Percentiles rank a stretch among this genome's conserved stretches.
These are phyloP conservation scores for Megalops atlanticus DNA, from an alignment of 2,113 vertebrate genomes.

Conservation along the genomic window DNA sequence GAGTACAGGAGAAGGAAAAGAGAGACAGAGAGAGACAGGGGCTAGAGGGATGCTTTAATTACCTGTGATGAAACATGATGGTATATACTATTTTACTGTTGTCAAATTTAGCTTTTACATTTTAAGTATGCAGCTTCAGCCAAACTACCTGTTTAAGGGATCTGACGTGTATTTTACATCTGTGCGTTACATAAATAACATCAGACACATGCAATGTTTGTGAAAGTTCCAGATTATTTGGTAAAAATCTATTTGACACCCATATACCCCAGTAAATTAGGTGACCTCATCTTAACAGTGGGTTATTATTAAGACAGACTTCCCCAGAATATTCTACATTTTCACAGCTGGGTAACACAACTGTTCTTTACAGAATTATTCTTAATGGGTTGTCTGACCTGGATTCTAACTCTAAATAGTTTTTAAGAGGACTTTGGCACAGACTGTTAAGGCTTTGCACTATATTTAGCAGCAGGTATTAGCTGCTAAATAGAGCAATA, in stretches of 20 bases:
- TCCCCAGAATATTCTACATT: neutral
- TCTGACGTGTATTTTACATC: no score
- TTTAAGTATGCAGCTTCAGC: no score
- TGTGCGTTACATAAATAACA: no score
- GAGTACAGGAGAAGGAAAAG: neutral
- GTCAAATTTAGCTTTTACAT: no score
- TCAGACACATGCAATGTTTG: no score
- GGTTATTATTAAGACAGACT: neutral
- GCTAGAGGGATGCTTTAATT: no score
- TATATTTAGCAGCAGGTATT: constrained; percentile 5
- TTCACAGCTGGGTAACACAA: neutral
- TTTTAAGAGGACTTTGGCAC: neutral
- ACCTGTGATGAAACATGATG: no score
- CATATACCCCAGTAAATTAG: neutral
- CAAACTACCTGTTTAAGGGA: no score
- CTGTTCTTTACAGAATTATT: neutral
- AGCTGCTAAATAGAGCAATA: constrained; percentile 5
- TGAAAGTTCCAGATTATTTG: no score
- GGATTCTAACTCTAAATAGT: constrained; percentile 4
- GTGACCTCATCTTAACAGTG: neutral
- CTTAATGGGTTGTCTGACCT: neutral
- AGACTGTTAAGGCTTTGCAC: neutral
- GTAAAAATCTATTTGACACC: neutral
- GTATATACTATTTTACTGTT: no score
- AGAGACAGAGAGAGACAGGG: neutral